These are phyloP conservation scores for Lampris megalopsis DNA, from an alignment of 2,113 vertebrate species.

Conservation along the genomic window DNA sequence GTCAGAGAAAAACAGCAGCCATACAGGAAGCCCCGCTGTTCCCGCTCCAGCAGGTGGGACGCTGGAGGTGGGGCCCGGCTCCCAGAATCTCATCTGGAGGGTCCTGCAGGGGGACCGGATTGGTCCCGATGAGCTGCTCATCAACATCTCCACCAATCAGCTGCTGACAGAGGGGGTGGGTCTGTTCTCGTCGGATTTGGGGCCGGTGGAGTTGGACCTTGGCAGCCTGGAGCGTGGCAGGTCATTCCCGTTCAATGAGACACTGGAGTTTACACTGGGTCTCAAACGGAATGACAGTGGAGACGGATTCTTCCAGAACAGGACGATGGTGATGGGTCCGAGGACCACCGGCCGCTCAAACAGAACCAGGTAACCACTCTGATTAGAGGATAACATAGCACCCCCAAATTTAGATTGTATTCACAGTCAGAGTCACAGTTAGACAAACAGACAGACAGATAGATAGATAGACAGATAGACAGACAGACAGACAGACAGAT, in stretches of 20 bases:
- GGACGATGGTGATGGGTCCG: slow-evolving; percentile 77
- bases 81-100: slow-evolving; percentile 89
- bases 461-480: slow-evolving; percentile 34
- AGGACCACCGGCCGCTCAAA: slow-evolving; percentile 84
- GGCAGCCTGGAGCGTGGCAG: slow-evolving; percentile 75
- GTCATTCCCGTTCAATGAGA: slow-evolving; percentile 79
- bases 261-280: slow-evolving; percentile 86
- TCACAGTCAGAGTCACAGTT: not conserved
- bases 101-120: slow-evolving; percentile 81
- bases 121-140: slow-evolving; percentile 80
- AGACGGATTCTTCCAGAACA: slow-evolving; percentile 81
- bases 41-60: slow-evolving; percentile 59
- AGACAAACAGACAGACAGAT: not conserved
- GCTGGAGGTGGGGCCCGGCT: slow-evolving; percentile 75
- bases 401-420: too few relatives aligned
- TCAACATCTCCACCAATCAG: slow-evolving; percentile 89
- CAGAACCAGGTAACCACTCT: slow-evolving; percentile 88
- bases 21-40: slow-evolving; percentile 54
- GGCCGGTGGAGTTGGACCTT: slow-evolving; percentile 81
- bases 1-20: slow-evolving; percentile 78
- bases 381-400: too few relatives aligned
- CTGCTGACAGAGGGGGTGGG: slow-evolving; percentile 83
- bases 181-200: slow-evolving; percentile 68
- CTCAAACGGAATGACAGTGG: slow-evolving; percentile 84
- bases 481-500: slow-evolving; percentile 39